Base-by-base conservation (phyloP, 2,888 invertebrate species). In the Brachylomia viminalis region DNA sequence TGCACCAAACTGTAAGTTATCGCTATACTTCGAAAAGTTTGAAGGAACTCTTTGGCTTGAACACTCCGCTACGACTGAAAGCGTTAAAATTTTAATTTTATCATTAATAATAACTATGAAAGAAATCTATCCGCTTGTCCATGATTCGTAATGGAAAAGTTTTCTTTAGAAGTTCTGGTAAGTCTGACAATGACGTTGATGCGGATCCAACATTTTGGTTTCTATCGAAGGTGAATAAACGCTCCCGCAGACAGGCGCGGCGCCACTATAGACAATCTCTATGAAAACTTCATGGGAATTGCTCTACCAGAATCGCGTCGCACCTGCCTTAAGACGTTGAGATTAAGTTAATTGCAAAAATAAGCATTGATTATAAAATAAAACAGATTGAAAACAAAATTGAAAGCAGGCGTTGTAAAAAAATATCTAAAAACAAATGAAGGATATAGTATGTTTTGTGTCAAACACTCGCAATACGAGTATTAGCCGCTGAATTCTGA, bases 21-120 rank as follows among this genome's bases (percentile, higher is more conserved):
- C 92, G 92, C 91, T 91, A 88, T 93, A 92, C 93, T 94, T 93
- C 86, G 90, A 77, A 90, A 93, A 94, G 91, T 94, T 93, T 85
- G 86, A 86, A 88, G 88, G 85, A 93, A 93, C 92, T 93, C 92
- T 85, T 92, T 91, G 90, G 90, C 92, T 92, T 88, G 86, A 90
- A 90, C 86, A 90, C 91, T 91, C 90, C 87, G 89, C 86, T 87
- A 59, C 75, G 69, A 90, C 88, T 87, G 86, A 80, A 91, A 90
- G 88, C 90, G 88, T 88, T 91, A 89, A 92, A 91, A 91, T 92
- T 92, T 89, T 89, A 91, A 92, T 91, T 88, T 86, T 69, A 84
- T 86, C 88, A 89, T 91, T 88, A 87, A 86, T 90, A 87, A 86
- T 83, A 86, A 83, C 81, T 77, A 64, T 38, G 70, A 86, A 87